Percentiles rank a stretch among this genome's conserved stretches.
phyloP scores from a whole-genome alignment of 2,113 vertebrate species.

The Chelonoidis abingdonii region DNA sequence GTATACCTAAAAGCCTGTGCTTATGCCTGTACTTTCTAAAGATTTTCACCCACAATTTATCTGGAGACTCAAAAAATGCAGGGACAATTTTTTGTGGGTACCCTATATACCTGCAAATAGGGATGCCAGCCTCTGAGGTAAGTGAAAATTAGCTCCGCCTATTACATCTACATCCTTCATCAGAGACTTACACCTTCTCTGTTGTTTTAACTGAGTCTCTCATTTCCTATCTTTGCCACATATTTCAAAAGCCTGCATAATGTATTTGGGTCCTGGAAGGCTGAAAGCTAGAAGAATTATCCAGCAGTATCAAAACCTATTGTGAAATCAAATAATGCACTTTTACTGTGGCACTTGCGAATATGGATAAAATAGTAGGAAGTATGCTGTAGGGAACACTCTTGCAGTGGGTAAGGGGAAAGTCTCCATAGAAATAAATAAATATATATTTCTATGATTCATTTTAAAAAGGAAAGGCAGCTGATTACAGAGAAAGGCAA shows the following conservation, averaged over 20 bases:
- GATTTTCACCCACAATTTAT: neutral
- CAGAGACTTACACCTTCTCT: neutral
- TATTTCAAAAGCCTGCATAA: neutral
- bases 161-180: neutral
- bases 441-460: neutral
- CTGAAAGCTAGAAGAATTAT: neutral
- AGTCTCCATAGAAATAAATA: neutral
- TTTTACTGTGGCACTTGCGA: rapidly evolving
- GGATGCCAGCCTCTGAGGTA: neutral
- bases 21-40: neutral
- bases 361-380: rapidly evolving
- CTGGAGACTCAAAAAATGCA: constrained; percentile 10
- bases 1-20: neutral
- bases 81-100: neutral
- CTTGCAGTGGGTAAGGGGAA: rapidly evolving
- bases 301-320: neutral
- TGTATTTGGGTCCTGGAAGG: neutral
- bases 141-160: neutral
- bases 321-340: neutral
- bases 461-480: neutral
- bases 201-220: rapidly evolving
- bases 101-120: neutral
- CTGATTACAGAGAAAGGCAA: neutral
- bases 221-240: neutral
- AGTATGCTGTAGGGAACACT: neutral